Percentiles rank a stretch among this genome's conserved stretches.
phyloP scores from a whole-genome alignment of 2,888 invertebrate species.

The Heliconius ethilla region DNA sequence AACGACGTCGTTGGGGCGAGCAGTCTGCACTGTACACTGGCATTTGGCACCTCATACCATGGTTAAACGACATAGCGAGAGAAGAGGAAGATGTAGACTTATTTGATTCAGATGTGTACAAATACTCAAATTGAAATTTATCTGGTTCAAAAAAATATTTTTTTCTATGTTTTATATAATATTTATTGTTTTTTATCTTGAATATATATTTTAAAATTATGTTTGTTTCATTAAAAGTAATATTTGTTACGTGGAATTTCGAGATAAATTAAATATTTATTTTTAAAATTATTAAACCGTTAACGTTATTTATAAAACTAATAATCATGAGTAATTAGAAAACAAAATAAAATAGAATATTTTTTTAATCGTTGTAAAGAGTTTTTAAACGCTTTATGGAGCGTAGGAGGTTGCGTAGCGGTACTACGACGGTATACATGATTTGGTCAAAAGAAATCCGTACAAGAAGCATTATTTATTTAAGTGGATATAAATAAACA shows the following conservation, averaged over 20 bases:
- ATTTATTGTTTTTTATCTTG: neutral
- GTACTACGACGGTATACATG: neutral
- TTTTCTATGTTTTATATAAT: neutral
- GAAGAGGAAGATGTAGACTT: slow-evolving; percentile 51
- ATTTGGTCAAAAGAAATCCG: neutral
- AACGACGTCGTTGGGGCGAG: slow-evolving; percentile 60
- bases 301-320: no score
- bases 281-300: no score
- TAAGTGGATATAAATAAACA: neutral
- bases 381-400: neutral
- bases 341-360: no score
- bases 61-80: slow-evolving; percentile 61
- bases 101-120: slow-evolving; percentile 36
- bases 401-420: slow-evolving; percentile 9
- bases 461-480: no score
- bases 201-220: neutral
- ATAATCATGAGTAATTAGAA: no score
- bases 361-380: no score
- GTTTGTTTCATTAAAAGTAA: neutral
- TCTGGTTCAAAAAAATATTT: neutral
- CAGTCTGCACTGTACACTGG: slow-evolving; percentile 71
- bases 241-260: neutral
- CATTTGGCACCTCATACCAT: slow-evolving; percentile 67
- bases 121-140: slow-evolving; percentile 2
- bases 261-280: no score